Percentiles rank a stretch among this genome's conserved stretches.
phyloP scores from a whole-genome alignment of 1,140 invertebrate species.

The Zelostemma sp. region DNA sequence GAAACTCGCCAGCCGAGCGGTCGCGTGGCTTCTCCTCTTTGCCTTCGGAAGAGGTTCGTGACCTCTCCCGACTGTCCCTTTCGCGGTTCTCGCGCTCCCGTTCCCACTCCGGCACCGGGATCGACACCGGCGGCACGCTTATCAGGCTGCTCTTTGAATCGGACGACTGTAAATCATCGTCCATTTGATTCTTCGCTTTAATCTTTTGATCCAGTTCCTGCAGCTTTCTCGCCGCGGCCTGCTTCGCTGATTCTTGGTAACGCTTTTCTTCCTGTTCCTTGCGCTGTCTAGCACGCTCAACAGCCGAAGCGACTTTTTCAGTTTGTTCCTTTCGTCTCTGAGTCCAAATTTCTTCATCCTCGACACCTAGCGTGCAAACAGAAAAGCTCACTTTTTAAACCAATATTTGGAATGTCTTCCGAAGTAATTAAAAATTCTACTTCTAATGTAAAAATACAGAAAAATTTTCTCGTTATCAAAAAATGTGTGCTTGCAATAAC shows the following conservation, averaged over 20 bases:
- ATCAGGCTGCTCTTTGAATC: conserved; percentile 60
- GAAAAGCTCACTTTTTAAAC: too few species aligned
- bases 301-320: conserved; percentile 78
- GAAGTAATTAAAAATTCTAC: too few species aligned
- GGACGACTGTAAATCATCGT: conserved; percentile 58
- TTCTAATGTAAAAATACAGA: too few species aligned
- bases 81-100: conserved; percentile 70
- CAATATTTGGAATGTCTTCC: too few species aligned
- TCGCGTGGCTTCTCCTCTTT: conserved; percentile 57
- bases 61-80: conserved; percentile 64
- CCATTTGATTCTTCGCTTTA: conserved; percentile 69
- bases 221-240: conserved; percentile 75
- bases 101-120: conserved; percentile 73
- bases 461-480: neutral
- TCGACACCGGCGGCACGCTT: conserved; percentile 64
- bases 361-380: conserved; percentile 55
- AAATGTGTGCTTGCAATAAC: neutral
- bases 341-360: conserved; percentile 83
- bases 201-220: conserved; percentile 75
- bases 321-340: conserved; percentile 77
- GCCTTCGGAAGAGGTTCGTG: conserved; percentile 71
- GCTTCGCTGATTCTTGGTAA: conserved; percentile 73
- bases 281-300: conserved; percentile 81
- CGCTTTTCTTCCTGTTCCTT: conserved; percentile 87
- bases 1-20: conserved; percentile 48